A percentile compares a stretch with the other conserved stretches of the same genome.
Evolutionary conservation across 2,888 invertebrate genomes (phyloP).

Genomic region (Xanthia icteritia): DNA sequence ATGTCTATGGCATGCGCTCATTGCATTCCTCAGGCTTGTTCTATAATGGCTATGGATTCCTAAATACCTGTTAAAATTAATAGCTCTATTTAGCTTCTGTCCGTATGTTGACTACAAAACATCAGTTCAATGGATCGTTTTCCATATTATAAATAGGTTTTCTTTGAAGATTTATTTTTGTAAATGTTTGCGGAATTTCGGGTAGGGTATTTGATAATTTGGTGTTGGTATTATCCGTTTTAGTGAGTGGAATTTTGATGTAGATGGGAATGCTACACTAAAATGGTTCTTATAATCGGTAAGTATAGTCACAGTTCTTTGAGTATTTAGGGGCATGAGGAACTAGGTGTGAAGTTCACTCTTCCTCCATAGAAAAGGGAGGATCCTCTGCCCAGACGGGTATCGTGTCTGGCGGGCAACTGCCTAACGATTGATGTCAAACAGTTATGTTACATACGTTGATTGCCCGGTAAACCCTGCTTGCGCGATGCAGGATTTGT

Average conservation of each 20-base stretch:
- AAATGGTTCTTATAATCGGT: too few relatives aligned
- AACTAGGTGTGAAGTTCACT: too few relatives aligned
- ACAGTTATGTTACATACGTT: too few relatives aligned
- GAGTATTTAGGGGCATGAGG: too few relatives aligned
- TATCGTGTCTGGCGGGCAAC: too few relatives aligned
- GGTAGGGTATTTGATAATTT: constrained; percentile 20
- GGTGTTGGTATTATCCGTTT: constrained; percentile 1
- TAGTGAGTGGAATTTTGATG: neutral
- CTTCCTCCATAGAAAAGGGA: too few relatives aligned
- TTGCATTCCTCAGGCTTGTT: constrained; percentile 71
- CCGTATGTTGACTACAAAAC: constrained; percentile 57
- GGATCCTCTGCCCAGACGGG: too few relatives aligned
- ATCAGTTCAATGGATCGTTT: constrained; percentile 55
- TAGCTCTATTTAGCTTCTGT: constrained; percentile 74
- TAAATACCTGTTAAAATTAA: constrained; percentile 80
- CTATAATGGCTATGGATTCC: constrained; percentile 77
- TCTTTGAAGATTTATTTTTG: constrained; percentile 47
- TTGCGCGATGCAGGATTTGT: too few relatives aligned
- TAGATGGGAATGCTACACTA: neutral
- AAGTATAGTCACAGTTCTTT: neutral
- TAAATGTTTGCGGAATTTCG: constrained; percentile 26
- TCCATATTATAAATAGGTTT: constrained; percentile 41
- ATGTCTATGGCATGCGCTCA: constrained; percentile 73
- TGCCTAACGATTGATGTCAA: too few relatives aligned
- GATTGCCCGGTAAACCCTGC: too few relatives aligned